Base-by-base conservation (phyloP, 1,140 invertebrate species). In the Drosophila persimilis region DNA sequence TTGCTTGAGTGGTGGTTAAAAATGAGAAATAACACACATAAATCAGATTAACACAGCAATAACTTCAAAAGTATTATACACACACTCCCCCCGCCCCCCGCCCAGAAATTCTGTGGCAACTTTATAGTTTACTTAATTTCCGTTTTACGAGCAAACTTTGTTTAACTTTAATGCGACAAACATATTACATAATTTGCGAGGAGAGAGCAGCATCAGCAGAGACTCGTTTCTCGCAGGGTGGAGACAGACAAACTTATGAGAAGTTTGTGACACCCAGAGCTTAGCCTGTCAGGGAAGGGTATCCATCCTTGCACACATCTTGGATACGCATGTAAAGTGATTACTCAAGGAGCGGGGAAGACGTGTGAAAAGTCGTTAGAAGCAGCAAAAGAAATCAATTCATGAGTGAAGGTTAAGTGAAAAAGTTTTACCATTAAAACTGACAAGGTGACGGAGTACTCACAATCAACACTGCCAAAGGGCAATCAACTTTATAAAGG, bases 391-490 rank as follows among this genome's bases (percentile, higher is more conserved):
- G 54, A 74, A 84, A 84, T 84, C 80, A 84, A 84, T 84, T 86
- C 73, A 86, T 51, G 63, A 74, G 57, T 77, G 70, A 86, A 77
- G 81, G 80, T 81, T 85, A 85, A 85, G 80, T 85, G 80, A 86
- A 85, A 85, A 85, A 85, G 26, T 85, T 85, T 86, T 55, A 26
- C 77, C 69, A 86, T 85, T 73, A 79, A 83, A 77, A 84, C 70
- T 72, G 80, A 75, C 75, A 84, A 75, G 65, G 75, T 80, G 60
- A 69, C 50, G 11, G 45, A 61, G 46, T 17, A 13, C 35, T 39
- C 35, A 13, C 35, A 39, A 39, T 39, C 35, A 39, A 13, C 35
- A 39, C 3, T 31, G 35, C 35, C 1, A 43, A 26, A 70, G 41
- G 39, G 20, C 35, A 35, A 53, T 41, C 39, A 47, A 48, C 41